Evolutionary conservation across 2,797 vertebrate genomes (phyloP).

Genomic region (Orestias chungarensis): DNA sequence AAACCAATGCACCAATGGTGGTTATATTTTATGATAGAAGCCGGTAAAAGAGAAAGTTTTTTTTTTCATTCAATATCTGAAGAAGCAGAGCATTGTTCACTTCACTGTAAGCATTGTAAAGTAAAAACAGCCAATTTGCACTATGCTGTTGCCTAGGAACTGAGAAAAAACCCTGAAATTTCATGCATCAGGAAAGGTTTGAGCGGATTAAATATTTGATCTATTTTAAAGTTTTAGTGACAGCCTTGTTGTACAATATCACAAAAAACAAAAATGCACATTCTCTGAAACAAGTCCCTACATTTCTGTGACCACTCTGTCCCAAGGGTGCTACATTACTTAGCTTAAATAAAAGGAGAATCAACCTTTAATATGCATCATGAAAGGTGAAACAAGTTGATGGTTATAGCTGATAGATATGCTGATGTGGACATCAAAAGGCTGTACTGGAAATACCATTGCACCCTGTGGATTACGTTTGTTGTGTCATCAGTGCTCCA

Average conservation of each 20-base stretch:
- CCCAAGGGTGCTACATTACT: constrained; percentile 57
- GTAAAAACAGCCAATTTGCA: constrained; percentile 65
- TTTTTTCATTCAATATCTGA: constrained; percentile 62
- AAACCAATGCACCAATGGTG: constrained; percentile 78
- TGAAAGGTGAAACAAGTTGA: constrained; percentile 39
- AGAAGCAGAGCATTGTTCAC: constrained; percentile 59
- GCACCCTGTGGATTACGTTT: constrained; percentile 70
- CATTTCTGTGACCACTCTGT: constrained; percentile 39
- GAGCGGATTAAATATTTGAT: constrained; percentile 73
- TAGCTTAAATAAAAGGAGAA: constrained; percentile 35
- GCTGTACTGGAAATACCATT: constrained; percentile 59
- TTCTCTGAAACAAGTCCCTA: constrained; percentile 37
- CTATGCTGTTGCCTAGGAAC: constrained; percentile 50
- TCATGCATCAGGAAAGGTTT: constrained; percentile 77
- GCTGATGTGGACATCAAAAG: constrained; percentile 68
- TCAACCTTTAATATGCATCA: constrained; percentile 49
- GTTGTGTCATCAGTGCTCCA: constrained; percentile 59
- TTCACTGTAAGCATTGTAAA: constrained; percentile 71
- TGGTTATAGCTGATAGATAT: constrained; percentile 34
- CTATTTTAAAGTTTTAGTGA: constrained; percentile 41
- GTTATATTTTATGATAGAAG: constrained; percentile 55
- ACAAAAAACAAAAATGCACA: constrained; percentile 39
- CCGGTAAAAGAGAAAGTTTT: constrained; percentile 50
- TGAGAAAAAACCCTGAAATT: constrained; percentile 48
- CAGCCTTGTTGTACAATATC: constrained; percentile 40